phyloP scores from a whole-genome alignment of 2,797 vertebrate genomes.

The Typhlichthys subterraneus region DNA sequence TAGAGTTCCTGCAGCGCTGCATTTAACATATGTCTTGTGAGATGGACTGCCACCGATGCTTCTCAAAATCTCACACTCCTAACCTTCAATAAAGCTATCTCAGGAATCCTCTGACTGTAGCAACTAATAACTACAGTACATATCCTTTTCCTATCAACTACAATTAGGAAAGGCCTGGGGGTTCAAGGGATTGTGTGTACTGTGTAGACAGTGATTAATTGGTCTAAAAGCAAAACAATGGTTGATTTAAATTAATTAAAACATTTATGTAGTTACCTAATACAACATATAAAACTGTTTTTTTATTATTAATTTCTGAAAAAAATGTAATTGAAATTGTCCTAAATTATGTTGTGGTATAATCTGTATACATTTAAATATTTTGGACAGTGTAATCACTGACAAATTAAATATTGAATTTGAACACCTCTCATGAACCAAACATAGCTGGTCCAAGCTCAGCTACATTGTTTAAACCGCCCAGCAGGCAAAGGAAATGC shows the following conservation, averaged over 20 bases:
- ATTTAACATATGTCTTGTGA: conserved; percentile 61
- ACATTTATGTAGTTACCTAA: no score
- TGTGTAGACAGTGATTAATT: conserved; percentile 3
- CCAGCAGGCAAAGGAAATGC: conserved; percentile 39
- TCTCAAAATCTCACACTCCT: conserved; percentile 55
- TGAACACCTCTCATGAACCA: conserved; percentile 7
- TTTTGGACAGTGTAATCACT: conserved; percentile 1
- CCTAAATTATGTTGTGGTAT: no score
- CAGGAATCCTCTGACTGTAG: conserved; percentile 59
- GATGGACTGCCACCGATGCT: conserved; percentile 40
- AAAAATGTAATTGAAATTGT: no score
- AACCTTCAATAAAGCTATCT: conserved; percentile 63
- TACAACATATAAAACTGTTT: no score
- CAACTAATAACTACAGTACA: conserved; percentile 22
- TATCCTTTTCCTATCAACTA: conserved; percentile 39
- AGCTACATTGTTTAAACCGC: conserved; percentile 60
- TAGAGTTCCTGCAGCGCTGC: conserved; percentile 40
- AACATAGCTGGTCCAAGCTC: conserved; percentile 32
- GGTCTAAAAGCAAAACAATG: background rate
- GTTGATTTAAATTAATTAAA: no score
- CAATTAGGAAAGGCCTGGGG: conserved; percentile 17
- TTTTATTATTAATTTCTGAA: no score
- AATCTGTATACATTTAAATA: no score
- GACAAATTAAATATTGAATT: conserved; percentile 34
- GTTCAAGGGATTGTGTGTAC: conserved; percentile 23